A percentile compares a stretch with the other conserved stretches of the same genome.
Conservation (phyloP, 2,888 invertebrate species). For the Troglohyphantes excavatus region DNA sequence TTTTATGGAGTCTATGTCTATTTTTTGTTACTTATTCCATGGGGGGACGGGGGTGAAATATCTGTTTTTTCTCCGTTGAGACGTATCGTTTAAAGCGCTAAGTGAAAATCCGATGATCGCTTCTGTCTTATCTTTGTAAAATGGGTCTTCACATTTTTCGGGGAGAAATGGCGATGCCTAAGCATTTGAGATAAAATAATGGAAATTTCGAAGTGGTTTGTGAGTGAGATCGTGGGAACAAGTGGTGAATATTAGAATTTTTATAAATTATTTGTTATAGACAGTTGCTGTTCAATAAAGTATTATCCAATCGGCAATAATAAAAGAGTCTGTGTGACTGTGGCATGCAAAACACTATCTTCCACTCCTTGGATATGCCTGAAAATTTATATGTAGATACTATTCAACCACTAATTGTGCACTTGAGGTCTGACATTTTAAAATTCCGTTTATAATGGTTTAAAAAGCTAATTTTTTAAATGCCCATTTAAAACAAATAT, state of each 20-base stretch:
- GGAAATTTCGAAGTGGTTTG: background rate
- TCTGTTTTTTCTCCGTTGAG: slow-evolving; percentile 1
- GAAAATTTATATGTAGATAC: too few relatives aligned
- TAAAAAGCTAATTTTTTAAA: too few relatives aligned
- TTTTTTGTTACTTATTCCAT: background rate
- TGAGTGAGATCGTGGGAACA: slow-evolving; percentile 2
- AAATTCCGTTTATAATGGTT: too few relatives aligned
- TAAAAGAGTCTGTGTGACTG: too few relatives aligned
- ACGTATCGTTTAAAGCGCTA: slow-evolving; percentile 9
- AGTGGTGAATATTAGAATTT: background rate
- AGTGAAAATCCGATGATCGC: slow-evolving; percentile 6
- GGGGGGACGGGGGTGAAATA: background rate
- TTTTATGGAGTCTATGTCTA: background rate
- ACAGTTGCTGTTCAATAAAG: too few relatives aligned
- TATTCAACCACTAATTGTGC: too few relatives aligned
- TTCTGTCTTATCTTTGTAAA: background rate
- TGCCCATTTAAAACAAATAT: too few relatives aligned
- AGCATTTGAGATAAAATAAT: background rate
- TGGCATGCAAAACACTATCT: too few relatives aligned
- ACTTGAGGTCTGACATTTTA: too few relatives aligned
- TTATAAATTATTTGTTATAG: too few relatives aligned
- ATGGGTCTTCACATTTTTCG: background rate
- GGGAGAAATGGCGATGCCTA: background rate
- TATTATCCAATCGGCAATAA: too few relatives aligned
- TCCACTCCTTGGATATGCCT: too few relatives aligned